These are phyloP conservation scores for Acrobasis consociella DNA, from an alignment of 2,888 invertebrate species.

Conservation along the genomic window DNA sequence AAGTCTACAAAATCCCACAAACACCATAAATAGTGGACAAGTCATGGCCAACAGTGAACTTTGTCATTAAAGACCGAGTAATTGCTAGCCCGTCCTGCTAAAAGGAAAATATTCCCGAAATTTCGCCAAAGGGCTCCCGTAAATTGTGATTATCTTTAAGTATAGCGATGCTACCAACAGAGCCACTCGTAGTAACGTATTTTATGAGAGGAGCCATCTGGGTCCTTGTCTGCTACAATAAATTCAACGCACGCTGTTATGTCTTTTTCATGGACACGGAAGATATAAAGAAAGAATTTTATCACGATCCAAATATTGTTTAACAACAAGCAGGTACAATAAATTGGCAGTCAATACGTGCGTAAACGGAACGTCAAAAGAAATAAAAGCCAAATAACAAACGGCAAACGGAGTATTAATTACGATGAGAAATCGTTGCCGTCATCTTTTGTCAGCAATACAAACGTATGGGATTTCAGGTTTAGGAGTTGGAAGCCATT, in stretches of 20 bases:
- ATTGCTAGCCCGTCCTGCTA: slow-evolving; percentile 64
- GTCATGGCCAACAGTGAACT: slow-evolving; percentile 40
- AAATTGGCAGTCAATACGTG: slow-evolving; percentile 31
- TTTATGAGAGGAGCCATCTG: slow-evolving; percentile 81
- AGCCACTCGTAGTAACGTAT: slow-evolving; percentile 77
- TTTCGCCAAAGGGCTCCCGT: slow-evolving; percentile 65
- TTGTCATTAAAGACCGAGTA: slow-evolving; percentile 65
- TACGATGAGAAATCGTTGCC: slow-evolving; percentile 27
- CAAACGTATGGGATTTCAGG: slow-evolving; percentile 41
- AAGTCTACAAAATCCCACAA: not conserved
- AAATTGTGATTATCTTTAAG: slow-evolving; percentile 82
- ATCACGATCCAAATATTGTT: slow-evolving; percentile 67
- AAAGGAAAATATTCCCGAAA: slow-evolving; percentile 66
- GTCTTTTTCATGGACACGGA: slow-evolving; percentile 77
- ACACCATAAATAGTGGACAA: slow-evolving; percentile 46
- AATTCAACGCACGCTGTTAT: slow-evolving; percentile 77
- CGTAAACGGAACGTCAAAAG: slow-evolving; percentile 10
- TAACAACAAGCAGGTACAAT: slow-evolving; percentile 44
- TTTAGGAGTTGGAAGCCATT: slow-evolving; percentile 54
- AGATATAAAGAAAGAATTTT: slow-evolving; percentile 69
- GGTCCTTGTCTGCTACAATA: slow-evolving; percentile 74
- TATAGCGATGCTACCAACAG: slow-evolving; percentile 70
- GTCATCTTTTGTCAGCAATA: slow-evolving; percentile 39
- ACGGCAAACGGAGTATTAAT: slow-evolving; percentile 17
- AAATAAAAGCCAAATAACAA: slow-evolving; percentile 2